A percentile compares a stretch with the other conserved stretches of the same genome.
Conservation (phyloP, 2,888 invertebrate species). For the Nudaria mundana region DNA sequence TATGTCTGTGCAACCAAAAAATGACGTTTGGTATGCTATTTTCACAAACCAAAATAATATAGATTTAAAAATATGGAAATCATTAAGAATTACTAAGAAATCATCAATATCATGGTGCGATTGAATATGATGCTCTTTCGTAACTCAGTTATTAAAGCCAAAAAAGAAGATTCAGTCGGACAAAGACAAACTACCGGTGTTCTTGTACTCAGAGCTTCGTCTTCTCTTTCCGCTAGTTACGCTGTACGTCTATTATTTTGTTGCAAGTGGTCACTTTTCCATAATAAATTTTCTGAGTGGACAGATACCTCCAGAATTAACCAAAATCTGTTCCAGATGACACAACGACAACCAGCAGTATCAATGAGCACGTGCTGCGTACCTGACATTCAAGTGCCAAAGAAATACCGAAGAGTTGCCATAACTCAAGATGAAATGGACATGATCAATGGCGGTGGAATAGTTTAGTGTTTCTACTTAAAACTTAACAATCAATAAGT, state of each 20-base stretch:
- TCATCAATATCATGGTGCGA: not conserved
- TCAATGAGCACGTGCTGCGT: constrained; percentile 46
- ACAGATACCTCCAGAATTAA: not conserved
- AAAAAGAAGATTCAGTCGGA: not conserved
- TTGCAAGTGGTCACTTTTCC: not conserved
- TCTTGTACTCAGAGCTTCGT: not conserved
- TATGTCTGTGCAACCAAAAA: no score
- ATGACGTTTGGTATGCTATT: no score
- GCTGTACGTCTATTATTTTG: not conserved
- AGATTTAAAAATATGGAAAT: no score
- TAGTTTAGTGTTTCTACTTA: constrained; percentile 59
- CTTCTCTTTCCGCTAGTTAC: not conserved
- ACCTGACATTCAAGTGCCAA: constrained; percentile 85
- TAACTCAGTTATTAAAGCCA: not conserved
- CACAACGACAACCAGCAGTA: not conserved
- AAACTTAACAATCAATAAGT: constrained; percentile 6
- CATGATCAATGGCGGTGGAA: constrained; percentile 86
- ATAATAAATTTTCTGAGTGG: not conserved
- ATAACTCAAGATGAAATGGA: constrained; percentile 85
- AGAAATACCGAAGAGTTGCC: constrained; percentile 82
- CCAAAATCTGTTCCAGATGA: not conserved
- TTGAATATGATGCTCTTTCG: constrained; percentile 1
- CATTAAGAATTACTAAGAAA: no score
- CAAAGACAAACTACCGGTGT: not conserved
- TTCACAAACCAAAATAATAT: no score